A percentile compares a stretch with the other conserved stretches of the same genome.
Conservation (phyloP, 2,888 invertebrate species). For the Xestia xanthographa region DNA sequence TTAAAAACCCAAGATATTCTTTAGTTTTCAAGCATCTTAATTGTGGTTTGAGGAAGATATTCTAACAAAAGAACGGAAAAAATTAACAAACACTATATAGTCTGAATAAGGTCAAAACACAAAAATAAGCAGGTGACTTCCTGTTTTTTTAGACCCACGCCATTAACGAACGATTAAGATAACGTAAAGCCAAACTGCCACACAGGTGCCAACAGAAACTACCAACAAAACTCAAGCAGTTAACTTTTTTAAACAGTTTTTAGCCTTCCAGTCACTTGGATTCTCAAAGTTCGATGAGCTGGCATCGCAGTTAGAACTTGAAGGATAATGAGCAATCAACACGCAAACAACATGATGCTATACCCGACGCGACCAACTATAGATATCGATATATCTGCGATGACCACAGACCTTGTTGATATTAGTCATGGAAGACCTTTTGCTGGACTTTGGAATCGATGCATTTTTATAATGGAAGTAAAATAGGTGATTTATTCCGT, state of each 20-base stretch:
- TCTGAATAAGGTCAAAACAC: background rate
- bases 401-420: conserved; percentile 52
- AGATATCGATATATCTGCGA: conserved; percentile 45
- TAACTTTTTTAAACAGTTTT: background rate
- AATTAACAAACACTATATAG: background rate
- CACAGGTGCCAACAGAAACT: conserved; percentile 12
- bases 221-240: conserved; percentile 1
- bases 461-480: conserved; percentile 35
- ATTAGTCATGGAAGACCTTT: conserved; percentile 60
- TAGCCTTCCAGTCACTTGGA: background rate
- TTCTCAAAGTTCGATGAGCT: conserved; percentile 26
- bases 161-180: too few species aligned
- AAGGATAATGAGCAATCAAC: conserved; percentile 60
- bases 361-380: conserved; percentile 30
- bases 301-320: conserved; percentile 33
- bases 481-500: conserved; percentile 11
- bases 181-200: conserved; percentile 22
- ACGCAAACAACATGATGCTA: conserved; percentile 52
- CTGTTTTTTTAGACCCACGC: background rate
- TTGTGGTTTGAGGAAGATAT: background rate
- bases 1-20: background rate
- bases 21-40: background rate
- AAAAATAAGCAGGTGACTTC: conserved; percentile 9
- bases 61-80: background rate
- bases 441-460: conserved; percentile 46